These are phyloP conservation scores for Hydra vulgaris DNA, from an alignment of 30 jellyfish, hydroid and myxozoan species.

Conservation along the genomic window DNA sequence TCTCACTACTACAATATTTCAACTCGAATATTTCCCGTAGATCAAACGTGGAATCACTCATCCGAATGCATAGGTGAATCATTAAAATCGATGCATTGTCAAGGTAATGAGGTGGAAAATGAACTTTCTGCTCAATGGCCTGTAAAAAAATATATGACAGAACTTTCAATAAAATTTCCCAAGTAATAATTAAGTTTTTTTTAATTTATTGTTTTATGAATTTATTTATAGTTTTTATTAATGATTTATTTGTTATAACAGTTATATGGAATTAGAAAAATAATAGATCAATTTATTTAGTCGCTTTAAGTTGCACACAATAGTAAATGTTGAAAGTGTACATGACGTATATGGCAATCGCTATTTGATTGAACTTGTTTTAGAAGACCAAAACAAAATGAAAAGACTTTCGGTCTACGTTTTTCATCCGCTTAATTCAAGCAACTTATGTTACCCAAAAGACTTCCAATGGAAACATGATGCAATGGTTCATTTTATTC, in stretches of 20 bases:
- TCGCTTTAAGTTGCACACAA: constrained; percentile 46
- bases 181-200: constrained; percentile 14
- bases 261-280: too few species aligned
- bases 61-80: constrained; percentile 45
- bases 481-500: constrained; percentile 57
- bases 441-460: constrained; percentile 38
- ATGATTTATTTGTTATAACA: too few species aligned
- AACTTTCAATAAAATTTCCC: constrained; percentile 23
- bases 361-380: constrained; percentile 40
- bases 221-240: not conserved
- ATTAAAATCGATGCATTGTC: constrained; percentile 48
- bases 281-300: too few species aligned
- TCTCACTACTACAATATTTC: constrained; percentile 59
- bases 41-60: constrained; percentile 55
- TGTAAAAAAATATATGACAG: constrained; percentile 24
- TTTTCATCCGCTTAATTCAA: constrained; percentile 18
- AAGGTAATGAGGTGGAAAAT: constrained; percentile 42
- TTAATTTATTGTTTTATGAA: not conserved
- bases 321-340: constrained; percentile 54
- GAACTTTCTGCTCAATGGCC: constrained; percentile 37
- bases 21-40: constrained; percentile 41
- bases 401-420: constrained; percentile 50
- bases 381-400: constrained; percentile 23
- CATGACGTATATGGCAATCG: constrained; percentile 38
- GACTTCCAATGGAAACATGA: constrained; percentile 55